These are phyloP conservation scores for Papilio helenus DNA, from an alignment of 1,140 invertebrate genomes.

Conservation along the genomic window DNA sequence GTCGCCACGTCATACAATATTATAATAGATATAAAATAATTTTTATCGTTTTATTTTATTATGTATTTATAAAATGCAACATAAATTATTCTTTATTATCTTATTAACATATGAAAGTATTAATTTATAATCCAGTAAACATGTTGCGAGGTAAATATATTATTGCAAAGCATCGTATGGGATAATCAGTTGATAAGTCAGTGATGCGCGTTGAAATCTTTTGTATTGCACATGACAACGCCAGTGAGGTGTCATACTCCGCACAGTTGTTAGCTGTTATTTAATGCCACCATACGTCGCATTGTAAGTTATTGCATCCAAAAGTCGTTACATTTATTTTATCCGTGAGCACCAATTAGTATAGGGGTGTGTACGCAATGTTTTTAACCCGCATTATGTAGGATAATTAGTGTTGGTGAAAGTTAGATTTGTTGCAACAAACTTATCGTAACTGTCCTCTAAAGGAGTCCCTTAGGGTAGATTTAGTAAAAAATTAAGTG, in stretches of 20 bases:
- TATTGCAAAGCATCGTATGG: neutral
- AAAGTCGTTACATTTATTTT: slow-evolving; percentile 12
- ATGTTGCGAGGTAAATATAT: neutral
- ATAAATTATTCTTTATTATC: slow-evolving; percentile 23
- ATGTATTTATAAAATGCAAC: neutral
- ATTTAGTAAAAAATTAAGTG: too few relatives aligned
- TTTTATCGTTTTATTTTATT: neutral
- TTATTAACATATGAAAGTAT: slow-evolving; percentile 9
- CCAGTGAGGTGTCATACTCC: neutral
- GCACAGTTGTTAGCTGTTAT: neutral
- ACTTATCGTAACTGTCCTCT: neutral
- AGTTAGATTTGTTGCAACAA: slow-evolving; percentile 3
- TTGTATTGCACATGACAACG: neutral
- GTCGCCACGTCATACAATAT: neutral
- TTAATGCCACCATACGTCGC: neutral
- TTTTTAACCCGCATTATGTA: slow-evolving; percentile 14
- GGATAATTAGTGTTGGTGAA: neutral
- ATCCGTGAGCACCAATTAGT: neutral
- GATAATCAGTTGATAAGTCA: neutral
- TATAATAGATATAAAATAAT: neutral
- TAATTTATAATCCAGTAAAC: slow-evolving; percentile 17
- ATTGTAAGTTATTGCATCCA: neutral
- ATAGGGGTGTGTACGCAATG: slow-evolving; percentile 3
- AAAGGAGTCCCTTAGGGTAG: too few relatives aligned
- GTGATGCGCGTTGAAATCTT: slow-evolving; percentile 27